phyloP scores from a whole-genome alignment of 2,113 vertebrate genomes.

The Phoxinus phoxinus region DNA sequence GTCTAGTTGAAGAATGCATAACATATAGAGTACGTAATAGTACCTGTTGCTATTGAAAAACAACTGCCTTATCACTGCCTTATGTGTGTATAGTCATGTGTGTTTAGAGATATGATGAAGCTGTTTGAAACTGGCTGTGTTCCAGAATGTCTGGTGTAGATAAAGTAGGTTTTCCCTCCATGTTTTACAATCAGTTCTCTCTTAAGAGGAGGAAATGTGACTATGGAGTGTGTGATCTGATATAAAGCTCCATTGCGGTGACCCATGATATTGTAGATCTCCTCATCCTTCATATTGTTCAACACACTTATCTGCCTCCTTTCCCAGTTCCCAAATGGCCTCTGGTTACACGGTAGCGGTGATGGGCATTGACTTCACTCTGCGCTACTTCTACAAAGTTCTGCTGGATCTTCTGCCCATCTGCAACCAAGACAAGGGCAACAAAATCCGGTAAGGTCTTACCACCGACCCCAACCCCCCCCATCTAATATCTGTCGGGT shows the following conservation, averaged over 20 bases:
- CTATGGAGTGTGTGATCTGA: slow-evolving; percentile 46
- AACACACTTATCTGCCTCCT: neutral
- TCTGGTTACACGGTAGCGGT: slow-evolving; percentile 92
- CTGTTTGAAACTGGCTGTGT: slow-evolving; percentile 33
- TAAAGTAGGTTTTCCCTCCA: slow-evolving; percentile 16
- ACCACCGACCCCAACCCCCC: slow-evolving; percentile 5
- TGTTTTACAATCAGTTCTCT: neutral
- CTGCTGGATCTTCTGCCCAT: slow-evolving; percentile 93
- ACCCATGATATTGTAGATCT: slow-evolving; percentile 16
- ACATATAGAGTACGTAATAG: neutral
- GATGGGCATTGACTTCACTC: slow-evolving; percentile 98
- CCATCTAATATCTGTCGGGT: neutral
- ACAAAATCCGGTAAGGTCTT: slow-evolving; percentile 88
- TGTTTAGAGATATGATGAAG: slow-evolving; percentile 35
- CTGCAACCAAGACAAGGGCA: slow-evolving; percentile 96
- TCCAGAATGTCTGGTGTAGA: slow-evolving; percentile 32
- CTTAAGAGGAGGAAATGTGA: neutral
- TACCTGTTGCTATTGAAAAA: slow-evolving; percentile 3
- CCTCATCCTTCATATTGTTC: slow-evolving; percentile 23
- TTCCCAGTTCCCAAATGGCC: slow-evolving; percentile 82
- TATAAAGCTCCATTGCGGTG: slow-evolving; percentile 49
- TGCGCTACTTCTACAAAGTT: slow-evolving; percentile 97
- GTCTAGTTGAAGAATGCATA: neutral
- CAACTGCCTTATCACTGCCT: slow-evolving; percentile 15
- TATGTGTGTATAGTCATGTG: neutral